Base-by-base conservation (phyloP, 1,140 invertebrate species). In the Brachionus angularis region DNA sequence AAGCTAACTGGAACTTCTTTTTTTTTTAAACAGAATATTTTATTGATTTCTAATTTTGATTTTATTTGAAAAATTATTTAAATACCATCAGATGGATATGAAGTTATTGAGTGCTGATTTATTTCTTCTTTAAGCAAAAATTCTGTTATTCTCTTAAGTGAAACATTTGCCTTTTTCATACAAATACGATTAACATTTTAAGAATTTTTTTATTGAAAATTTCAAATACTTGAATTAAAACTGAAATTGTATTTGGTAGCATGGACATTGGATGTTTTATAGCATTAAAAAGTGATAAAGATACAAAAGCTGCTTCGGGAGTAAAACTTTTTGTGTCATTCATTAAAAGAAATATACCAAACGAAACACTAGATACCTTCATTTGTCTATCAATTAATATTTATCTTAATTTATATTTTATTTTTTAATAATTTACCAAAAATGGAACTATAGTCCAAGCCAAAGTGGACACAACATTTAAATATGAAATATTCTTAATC, bases 251-350 rank as follows among this genome's bases (percentile, higher is more conserved):
- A 75, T 84, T 82, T 3, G 85, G 85, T 49, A 87, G 76, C 75
- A 86, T 82, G 21, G 79, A 77, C 64, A 87, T 84, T 75, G 94
- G 93, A 81, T 95, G 94, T 77, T 93, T 87, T 75, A 98, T 86
- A 75, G 97, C 92, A 84, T 98, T 97, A 85, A 99, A 98, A 76
- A 98, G 87, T 78, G 94, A 91, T 74, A 98, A 85, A 74, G 94
- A 92, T 72, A 98, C 94, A 85, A 98, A 98, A 74, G 85, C 85
- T 29, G 80, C 62, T 74, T 86, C 79, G 7, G 75, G 73, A 21
- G 78, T 74, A 72, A 82, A 79, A 12, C 79, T 75, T 5, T 46
- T 44, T 31, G 12, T 44, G 2, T 64, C 61, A 58, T 58, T 29
- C 21, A 58, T 39, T 12, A 86, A 49, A 3, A 85, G 80, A 77